Percentiles rank a stretch among this genome's conserved stretches.
phyloP scores from a whole-genome alignment of 2,888 invertebrate genomes.

The Meteorus colon region DNA sequence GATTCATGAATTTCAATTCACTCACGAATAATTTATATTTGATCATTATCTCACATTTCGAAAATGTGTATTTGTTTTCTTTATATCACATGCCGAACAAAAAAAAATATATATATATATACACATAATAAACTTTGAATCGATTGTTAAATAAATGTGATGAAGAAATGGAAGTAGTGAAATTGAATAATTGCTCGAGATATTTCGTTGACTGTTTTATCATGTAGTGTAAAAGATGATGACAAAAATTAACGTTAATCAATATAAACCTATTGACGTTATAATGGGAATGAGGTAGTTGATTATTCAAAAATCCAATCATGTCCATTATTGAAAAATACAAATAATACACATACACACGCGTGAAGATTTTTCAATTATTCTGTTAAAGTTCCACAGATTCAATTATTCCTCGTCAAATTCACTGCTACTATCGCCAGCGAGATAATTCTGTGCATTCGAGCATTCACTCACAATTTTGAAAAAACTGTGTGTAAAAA shows the following conservation, averaged over 20 bases:
- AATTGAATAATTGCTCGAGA: constrained; percentile 68
- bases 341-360: constrained; percentile 16
- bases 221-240: constrained; percentile 62
- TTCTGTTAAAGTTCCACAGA: constrained; percentile 42
- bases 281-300: constrained; percentile 32
- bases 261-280: constrained; percentile 48
- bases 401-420: constrained; percentile 17
- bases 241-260: constrained; percentile 55
- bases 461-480: constrained; percentile 48
- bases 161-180: constrained; percentile 38
- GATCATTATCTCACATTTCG: background rate
- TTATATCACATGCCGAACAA: constrained; percentile 25
- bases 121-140: constrained; percentile 32
- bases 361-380: constrained; percentile 40
- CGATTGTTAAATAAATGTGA: constrained; percentile 28
- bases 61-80: constrained; percentile 15
- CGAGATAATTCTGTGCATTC: constrained; percentile 24
- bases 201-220: constrained; percentile 70
- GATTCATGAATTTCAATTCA: constrained; percentile 38
- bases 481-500: constrained; percentile 40
- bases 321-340: constrained; percentile 32
- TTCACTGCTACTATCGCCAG: constrained; percentile 48
- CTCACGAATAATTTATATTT: background rate
- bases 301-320: constrained; percentile 43
- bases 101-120: background rate